A percentile compares a stretch with the other conserved stretches of the same genome.
Evolutionary conservation across 2,797 vertebrate genomes (phyloP).

Genomic region (Lutjanus argentimaculatus): DNA sequence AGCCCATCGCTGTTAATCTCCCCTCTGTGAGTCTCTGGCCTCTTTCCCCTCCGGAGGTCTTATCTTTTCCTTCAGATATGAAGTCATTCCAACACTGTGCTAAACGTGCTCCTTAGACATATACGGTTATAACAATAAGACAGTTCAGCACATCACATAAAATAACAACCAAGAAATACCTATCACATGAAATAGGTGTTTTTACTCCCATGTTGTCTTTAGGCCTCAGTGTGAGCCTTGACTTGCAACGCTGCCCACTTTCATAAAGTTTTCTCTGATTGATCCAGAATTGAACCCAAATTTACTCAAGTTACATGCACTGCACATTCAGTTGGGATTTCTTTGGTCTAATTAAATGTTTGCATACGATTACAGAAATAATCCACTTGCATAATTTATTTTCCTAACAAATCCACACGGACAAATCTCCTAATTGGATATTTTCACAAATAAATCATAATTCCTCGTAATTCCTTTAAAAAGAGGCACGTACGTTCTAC

Average conservation of each 20-base stretch:
- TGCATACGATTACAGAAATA: conserved; percentile 33
- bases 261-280: background rate
- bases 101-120: conserved; percentile 9
- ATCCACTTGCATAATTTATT: conserved; percentile 28
- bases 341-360: conserved; percentile 15
- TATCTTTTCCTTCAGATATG: conserved; percentile 64
- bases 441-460: conserved; percentile 20
- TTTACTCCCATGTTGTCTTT: background rate
- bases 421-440: conserved; percentile 5
- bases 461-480: background rate
- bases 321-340: conserved; percentile 11
- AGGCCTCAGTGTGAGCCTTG: background rate
- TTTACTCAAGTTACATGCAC: background rate
- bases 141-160: background rate
- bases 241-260: background rate
- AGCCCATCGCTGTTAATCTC: conserved; percentile 52
- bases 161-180: conserved; percentile 2
- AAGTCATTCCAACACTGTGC: conserved; percentile 44
- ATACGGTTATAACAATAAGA: conserved; percentile 18
- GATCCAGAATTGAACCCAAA: background rate
- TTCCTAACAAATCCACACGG: conserved; percentile 25
- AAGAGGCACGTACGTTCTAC: background rate
- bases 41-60: conserved; percentile 52
- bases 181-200: background rate
- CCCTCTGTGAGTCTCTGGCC: conserved; percentile 45